Base-by-base conservation (phyloP, 2,797 vertebrate genomes). In the Agapornis canus region DNA sequence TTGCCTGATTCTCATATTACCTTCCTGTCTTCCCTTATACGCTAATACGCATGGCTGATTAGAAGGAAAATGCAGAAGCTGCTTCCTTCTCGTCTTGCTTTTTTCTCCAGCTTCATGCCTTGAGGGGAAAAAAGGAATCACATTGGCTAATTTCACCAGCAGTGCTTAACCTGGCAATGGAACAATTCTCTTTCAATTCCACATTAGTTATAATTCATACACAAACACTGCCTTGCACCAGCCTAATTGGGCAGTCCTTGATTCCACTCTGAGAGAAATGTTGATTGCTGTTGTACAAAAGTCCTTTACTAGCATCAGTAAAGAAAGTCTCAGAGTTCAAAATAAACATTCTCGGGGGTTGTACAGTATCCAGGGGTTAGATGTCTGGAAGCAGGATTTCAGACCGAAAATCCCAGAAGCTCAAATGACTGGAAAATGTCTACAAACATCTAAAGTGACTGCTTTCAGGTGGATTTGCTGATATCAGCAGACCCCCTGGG, bases 81-180 rank as follows among this genome's bases (percentile, higher is more conserved):
- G 82, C 84, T 96, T 90, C 94, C 73, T 93, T 89, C 82, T 90
- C 23, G 2, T 89, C 93, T 89, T 91, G 82, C 48, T 90, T 95
- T 94, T 96, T 96, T 57, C 59, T 83, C 68, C 94, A 90, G 73
- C 82, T 91, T 95, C 78, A 84, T 69, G 91, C 71, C 95, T 96
- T 93, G 57, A 77, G 78, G 78, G 90, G 73, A 23, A 83, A 94
- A 96, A 95, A 70, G 54, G 89, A 88, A 95, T 96, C 94, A 47
- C 82, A 82, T 95, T 96, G 79, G 48, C 71, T 91, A 91, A 94
- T 96, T 95, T 97, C 2, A 8, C 80, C 66, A 85, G 56, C 85
- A 92, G 60, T 13, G 26, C 80, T 93, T 93, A 95, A 96, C 93
- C 90, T 96, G 71, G 37, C 68, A 91, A 91, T 0, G 8, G 64